phyloP scores from a whole-genome alignment of 2,113 vertebrate genomes.

The Telmatochromis sp. region DNA sequence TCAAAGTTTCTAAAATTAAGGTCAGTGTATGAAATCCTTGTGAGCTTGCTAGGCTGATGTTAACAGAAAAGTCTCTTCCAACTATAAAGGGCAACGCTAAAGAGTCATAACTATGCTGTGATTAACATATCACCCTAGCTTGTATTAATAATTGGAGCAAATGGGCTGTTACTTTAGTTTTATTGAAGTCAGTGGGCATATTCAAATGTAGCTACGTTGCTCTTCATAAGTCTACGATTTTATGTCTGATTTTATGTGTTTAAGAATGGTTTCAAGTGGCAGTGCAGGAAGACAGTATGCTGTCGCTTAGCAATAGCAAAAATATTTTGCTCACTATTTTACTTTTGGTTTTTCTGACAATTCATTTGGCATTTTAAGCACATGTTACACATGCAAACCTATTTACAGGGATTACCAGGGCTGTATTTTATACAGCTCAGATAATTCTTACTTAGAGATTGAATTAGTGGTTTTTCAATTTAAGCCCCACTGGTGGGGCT shows the following conservation, averaged over 20 bases:
- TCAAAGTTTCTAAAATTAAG: not conserved
- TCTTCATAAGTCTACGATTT: not conserved
- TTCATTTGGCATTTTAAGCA: not conserved
- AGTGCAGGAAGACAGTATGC: not conserved
- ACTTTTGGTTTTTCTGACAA: not conserved
- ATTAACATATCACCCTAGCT: not conserved
- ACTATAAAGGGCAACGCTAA: not conserved
- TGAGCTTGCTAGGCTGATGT: not conserved
- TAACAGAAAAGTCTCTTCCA: not conserved
- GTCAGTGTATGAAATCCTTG: not conserved
- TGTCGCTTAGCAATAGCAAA: not conserved
- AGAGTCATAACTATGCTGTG: not conserved
- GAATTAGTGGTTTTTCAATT: not conserved
- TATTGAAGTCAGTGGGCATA: not conserved
- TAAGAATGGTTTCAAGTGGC: not conserved
- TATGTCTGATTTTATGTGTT: not conserved
- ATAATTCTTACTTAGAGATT: not conserved
- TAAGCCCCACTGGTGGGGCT: not conserved
- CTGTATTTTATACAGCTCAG: not conserved
- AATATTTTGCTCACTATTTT: not conserved
- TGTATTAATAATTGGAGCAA: not conserved
- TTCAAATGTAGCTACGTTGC: not conserved
- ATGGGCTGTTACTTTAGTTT: not conserved
- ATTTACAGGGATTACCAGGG: not conserved
- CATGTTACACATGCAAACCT: not conserved